These are phyloP conservation scores for Corythoichthys intestinalis DNA, from an alignment of 2,113 vertebrate species.

Conservation along the genomic window DNA sequence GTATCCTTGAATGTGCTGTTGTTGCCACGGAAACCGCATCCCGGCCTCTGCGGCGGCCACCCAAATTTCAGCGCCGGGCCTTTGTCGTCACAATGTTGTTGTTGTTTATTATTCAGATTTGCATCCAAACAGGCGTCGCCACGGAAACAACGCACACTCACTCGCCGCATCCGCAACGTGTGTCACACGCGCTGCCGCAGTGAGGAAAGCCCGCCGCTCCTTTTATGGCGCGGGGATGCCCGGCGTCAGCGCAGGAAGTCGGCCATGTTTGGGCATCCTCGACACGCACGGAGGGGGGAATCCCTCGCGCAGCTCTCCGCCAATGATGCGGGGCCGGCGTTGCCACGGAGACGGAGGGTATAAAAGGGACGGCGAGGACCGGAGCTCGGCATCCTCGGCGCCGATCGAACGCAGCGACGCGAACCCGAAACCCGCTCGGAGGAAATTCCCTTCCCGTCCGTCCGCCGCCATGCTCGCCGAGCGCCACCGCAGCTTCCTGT, in stretches of 20 bases:
- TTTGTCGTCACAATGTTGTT: neutral
- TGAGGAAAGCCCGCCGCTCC: slow-evolving; percentile 74
- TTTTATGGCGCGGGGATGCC: slow-evolving; percentile 80
- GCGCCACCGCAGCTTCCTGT: slow-evolving; percentile 65
- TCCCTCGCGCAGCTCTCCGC: slow-evolving; percentile 80
- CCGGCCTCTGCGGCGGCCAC: slow-evolving; percentile 1
- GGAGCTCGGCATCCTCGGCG: slow-evolving; percentile 41
- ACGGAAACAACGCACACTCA: neutral
- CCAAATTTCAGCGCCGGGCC: slow-evolving; percentile 8
- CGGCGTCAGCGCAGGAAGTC: slow-evolving; percentile 77
- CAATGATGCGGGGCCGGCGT: slow-evolving; percentile 69
- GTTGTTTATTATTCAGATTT: neutral
- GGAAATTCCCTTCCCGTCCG: slow-evolving; percentile 9
- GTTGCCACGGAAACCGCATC: slow-evolving; percentile 51
- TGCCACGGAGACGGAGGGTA: slow-evolving; percentile 75
- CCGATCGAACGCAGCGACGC: slow-evolving; percentile 20
- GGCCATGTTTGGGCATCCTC: slow-evolving; percentile 85
- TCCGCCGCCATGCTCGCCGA: slow-evolving; percentile 52
- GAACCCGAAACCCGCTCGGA: neutral
- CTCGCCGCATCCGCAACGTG: neutral
- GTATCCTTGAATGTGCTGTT: slow-evolving; percentile 17
- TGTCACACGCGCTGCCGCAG: slow-evolving; percentile 43
- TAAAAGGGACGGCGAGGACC: slow-evolving; percentile 68
- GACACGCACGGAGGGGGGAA: slow-evolving; percentile 82
- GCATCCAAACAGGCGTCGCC: neutral